phyloP scores from a whole-genome alignment of 2,113 vertebrate genomes.

The Oncorhynchus keta region DNA sequence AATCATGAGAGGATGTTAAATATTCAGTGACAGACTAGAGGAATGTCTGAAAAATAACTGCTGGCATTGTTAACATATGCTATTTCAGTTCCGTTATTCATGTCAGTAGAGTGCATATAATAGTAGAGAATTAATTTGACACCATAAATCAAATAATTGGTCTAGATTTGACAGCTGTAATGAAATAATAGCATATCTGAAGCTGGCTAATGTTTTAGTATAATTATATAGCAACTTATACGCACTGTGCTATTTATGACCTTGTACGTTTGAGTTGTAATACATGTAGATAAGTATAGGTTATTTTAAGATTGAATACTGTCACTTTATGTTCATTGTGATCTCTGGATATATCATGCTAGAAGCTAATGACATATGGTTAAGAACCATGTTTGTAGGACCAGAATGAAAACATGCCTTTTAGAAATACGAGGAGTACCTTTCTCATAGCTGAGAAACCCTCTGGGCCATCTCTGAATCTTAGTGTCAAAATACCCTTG shows the following conservation, averaged over 20 bases:
- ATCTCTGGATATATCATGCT: background rate
- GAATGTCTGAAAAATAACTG: conserved; percentile 16
- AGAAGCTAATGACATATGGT: background rate
- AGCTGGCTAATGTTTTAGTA: background rate
- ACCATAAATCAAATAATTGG: background rate
- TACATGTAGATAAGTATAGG: no score
- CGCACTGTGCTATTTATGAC: background rate
- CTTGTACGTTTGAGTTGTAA: background rate
- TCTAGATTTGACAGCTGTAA: background rate
- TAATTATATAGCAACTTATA: background rate
- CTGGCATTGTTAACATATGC: conserved; percentile 8
- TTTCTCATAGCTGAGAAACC: background rate
- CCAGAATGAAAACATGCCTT: background rate
- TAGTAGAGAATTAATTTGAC: background rate
- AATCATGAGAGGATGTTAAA: conserved; percentile 21
- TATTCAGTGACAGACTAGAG: conserved; percentile 32
- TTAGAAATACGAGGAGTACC: background rate
- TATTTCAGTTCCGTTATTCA: conserved; percentile 6
- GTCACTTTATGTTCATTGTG: background rate
- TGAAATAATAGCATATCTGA: background rate
- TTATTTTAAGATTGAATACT: no score
- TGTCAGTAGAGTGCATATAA: conserved; percentile 1
- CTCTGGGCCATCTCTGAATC: background rate
- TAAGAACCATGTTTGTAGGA: background rate
- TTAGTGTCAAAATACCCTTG: background rate